Evolutionary conservation across 37 sponge, comb jelly and placozoan species (phyloP).

Genomic region (Spongilla lacustris): DNA sequence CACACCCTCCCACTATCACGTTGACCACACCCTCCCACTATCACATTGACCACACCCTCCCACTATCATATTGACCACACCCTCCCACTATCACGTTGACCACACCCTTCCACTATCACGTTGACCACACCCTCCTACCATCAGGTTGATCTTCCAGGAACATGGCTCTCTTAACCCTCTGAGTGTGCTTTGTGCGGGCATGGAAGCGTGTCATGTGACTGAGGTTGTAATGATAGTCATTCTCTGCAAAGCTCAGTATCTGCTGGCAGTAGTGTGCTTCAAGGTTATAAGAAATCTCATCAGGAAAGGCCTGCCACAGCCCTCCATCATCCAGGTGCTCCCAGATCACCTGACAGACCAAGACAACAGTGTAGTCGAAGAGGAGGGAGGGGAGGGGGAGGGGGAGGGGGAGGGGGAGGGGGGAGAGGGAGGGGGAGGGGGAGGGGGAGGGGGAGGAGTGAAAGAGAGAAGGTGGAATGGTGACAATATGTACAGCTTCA

Average conservation of each 20-base stretch:
- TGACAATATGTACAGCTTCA: too few relatives aligned
- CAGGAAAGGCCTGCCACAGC: slow-evolving; percentile 66
- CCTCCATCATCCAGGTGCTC: slow-evolving; percentile 74
- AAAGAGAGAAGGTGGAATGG: not conserved
- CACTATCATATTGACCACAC: not conserved
- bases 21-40: not conserved
- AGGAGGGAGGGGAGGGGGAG: not conserved
- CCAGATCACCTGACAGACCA: slow-evolving; percentile 67
- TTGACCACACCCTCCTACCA: too few relatives aligned
- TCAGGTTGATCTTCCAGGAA: slow-evolving; percentile 66
- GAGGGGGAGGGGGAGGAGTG: slow-evolving; percentile 8
- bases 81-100: not conserved
- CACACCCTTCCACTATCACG: not conserved
- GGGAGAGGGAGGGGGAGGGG: not conserved
- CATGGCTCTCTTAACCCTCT: slow-evolving; percentile 54
- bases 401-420: not conserved
- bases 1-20: not conserved
- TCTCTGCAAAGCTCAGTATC: slow-evolving; percentile 34
- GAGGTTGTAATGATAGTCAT: slow-evolving; percentile 57
- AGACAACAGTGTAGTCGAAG: not conserved
- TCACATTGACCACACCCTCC: not conserved
- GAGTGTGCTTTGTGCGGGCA: slow-evolving; percentile 55
- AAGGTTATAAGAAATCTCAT: slow-evolving; percentile 36
- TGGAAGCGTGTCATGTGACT: slow-evolving; percentile 44
- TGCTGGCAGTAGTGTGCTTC: slow-evolving; percentile 57